Evolutionary conservation across 2,113 vertebrate genomes (phyloP), one percentile per base, ranked within the genome.

Genomic region (Sorex fumeus): DNA sequence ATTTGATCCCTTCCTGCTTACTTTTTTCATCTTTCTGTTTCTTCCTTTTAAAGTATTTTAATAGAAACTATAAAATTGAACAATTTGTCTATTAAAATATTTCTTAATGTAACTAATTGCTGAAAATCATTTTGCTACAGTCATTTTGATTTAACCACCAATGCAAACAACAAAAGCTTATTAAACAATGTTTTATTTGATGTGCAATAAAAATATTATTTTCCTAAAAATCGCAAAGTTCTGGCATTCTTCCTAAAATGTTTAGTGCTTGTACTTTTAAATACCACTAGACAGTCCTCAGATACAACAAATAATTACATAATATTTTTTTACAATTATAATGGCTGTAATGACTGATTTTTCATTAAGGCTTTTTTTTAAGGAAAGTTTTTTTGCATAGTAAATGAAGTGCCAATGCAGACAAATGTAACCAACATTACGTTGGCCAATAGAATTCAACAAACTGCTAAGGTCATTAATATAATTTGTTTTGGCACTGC

Each of bases 401-500:
- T 96, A 97, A 98, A 97, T 95, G 96, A 97, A 97, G 96, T 98
- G 97, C 98, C 98, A 97, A 28, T 3, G 36, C 96, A 98, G 98
- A 97, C 93, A 98, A 98, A 98, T 98, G 97, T 98, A 98, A 98
- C 97, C 96, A 98, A 98, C 95, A 96, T 95, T 96, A 97, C 97
- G 97, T 96, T 97, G 95, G 97, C 98, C 98, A 98, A 98, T 98
- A 98, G 97, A 98, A 98, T 97, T 98, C 97, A 98, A 97, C 97
- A 98, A 97, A 98, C 97, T 97, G 97, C 97, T 98, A 97, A 97
- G 97, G 98, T 98, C 98, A 98, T 98, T 98, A 98, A 98, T 98
- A 98, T 98, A 98, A 98, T 98, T 98, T 98, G 98, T 98, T 98
- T 98, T 98, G 98, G 98, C 98, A 98, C 97, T 88, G 97, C 93